Percentiles rank a stretch among this genome's conserved stretches.
phyloP scores from a whole-genome alignment of 2,797 vertebrate species.

The Sebastes goodei region DNA sequence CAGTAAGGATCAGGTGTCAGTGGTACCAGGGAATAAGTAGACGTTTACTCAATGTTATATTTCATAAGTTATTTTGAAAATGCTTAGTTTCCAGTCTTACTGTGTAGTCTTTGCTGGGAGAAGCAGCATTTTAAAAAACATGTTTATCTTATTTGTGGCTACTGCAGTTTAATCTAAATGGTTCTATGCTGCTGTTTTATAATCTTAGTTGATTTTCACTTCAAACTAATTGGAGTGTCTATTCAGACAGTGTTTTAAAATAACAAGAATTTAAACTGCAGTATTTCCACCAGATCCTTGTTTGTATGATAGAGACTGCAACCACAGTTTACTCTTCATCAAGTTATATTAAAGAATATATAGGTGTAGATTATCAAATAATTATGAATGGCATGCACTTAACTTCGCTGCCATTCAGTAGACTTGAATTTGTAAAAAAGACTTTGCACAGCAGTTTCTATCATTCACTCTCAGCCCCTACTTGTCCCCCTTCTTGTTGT shows the following conservation, averaged over 20 bases:
- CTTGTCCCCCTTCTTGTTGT: slow-evolving; percentile 44
- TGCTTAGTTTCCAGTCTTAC: slow-evolving; percentile 50
- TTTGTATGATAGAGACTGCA: slow-evolving; percentile 50
- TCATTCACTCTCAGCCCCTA: slow-evolving; percentile 25
- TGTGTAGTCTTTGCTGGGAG: slow-evolving; percentile 43
- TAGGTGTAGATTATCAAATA: background rate
- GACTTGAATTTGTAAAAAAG: slow-evolving; percentile 21
- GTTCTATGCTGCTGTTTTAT: background rate
- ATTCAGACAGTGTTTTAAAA: slow-evolving; percentile 1
- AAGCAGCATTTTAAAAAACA: slow-evolving; percentile 6
- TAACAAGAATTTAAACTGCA: slow-evolving; percentile 37
- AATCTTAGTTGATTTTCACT: background rate
- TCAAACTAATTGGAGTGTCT: background rate
- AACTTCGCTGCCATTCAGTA: background rate
- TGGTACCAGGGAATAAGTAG: slow-evolving; percentile 89
- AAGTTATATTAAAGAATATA: background rate
- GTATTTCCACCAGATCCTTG: slow-evolving; percentile 20
- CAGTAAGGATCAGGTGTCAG: slow-evolving; percentile 90
- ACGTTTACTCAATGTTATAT: slow-evolving; percentile 76
- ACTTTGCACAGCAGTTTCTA: slow-evolving; percentile 71
- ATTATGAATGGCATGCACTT: background rate
- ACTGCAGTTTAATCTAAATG: slow-evolving; percentile 48
- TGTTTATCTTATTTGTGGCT: slow-evolving; percentile 21
- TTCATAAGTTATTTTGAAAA: slow-evolving; percentile 51
- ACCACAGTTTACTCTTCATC: background rate